phyloP scores from a whole-genome alignment of 2,113 vertebrate species.

The Mustelus asterias region DNA sequence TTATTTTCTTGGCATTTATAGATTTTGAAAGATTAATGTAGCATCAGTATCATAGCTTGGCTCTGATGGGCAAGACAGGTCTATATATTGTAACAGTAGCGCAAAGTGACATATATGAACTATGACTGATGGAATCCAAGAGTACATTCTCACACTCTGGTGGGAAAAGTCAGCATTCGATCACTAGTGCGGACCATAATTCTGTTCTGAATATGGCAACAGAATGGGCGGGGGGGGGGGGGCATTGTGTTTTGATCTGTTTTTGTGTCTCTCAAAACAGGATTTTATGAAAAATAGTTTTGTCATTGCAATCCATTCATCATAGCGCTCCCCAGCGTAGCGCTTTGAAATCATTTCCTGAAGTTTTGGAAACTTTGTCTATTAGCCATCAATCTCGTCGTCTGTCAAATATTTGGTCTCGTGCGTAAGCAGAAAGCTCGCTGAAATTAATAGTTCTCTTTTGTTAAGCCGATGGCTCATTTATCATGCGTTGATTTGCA shows the following conservation, averaged over 20 bases:
- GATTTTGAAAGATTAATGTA: slow-evolving; percentile 21
- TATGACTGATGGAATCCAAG: not conserved
- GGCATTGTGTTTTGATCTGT: not conserved
- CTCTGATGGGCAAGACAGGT: not conserved
- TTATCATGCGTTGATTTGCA: slow-evolving; percentile 1
- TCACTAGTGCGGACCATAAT: not conserved
- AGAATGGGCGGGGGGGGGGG: not conserved
- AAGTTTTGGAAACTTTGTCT: not conserved
- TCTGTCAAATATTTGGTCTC: not conserved
- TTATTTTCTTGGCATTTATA: not conserved
- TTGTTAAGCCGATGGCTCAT: not conserved
- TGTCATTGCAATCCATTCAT: not conserved
- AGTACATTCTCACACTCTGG: not conserved
- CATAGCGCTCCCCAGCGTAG: not conserved
- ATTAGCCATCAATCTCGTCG: slow-evolving; percentile 12
- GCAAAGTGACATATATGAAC: not conserved
- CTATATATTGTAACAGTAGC: not conserved
- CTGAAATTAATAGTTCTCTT: not conserved
- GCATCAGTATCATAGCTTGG: not conserved
- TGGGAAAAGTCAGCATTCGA: not conserved
- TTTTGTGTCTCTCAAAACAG: slow-evolving; percentile 15
- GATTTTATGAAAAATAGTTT: not conserved
- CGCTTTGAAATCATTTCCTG: slow-evolving; percentile 13
- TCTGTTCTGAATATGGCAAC: not conserved
- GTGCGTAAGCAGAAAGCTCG: not conserved